Evolutionary conservation across 2,113 vertebrate genomes (phyloP), one percentile per base, ranked within the genome.

Genomic region (Peromyscus maniculatus): DNA sequence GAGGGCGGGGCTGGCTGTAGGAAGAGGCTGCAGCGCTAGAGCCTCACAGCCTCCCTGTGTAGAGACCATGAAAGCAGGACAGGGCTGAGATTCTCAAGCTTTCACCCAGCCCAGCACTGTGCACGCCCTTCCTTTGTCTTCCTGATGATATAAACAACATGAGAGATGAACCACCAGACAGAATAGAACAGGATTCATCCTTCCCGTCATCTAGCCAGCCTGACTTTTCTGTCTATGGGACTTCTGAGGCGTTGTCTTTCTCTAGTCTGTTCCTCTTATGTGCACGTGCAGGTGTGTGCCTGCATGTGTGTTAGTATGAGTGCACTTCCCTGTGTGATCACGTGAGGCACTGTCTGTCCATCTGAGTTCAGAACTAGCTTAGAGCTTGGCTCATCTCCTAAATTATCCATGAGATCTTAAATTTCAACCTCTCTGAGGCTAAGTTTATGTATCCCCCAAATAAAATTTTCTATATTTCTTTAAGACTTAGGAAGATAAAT

Each of bases 341-440:
- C 5, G 3, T 33, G 10, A 11, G 31, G 16, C 5, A 55, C 78
- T 4, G 36, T 80, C 59, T 57, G 55, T 55, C 4, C 83, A 39
- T 87, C 64, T 89, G 36, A 92, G 86, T 92, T 92, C 24, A 43
- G 52, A 86, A 69, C 12, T 62, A 36, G 39, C 55, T 96, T 95
- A 93, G 78, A 64, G 84, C 26, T 71, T 74, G 7, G 17, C 13
- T 74, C 36, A 75, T 89, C 89, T 62, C n/a, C 16, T 93, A 84
- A 83, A 71, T 43, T 88, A 74, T 78, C 46, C 49, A 15, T 31
- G 43, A 75, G 71, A 95, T 62, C n/a, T 12, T 91, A 84, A 87
- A 82, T 92, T 36, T 77, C 91, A 89, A 69, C 5, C 3, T 89
- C 33, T 86, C 71, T 75, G 28, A 86, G 5, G 26, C 15, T 87